Percentiles rank a stretch among this genome's conserved stretches.
phyloP scores from a whole-genome alignment of 2,797 vertebrate species.

The Lepus townsendii region DNA sequence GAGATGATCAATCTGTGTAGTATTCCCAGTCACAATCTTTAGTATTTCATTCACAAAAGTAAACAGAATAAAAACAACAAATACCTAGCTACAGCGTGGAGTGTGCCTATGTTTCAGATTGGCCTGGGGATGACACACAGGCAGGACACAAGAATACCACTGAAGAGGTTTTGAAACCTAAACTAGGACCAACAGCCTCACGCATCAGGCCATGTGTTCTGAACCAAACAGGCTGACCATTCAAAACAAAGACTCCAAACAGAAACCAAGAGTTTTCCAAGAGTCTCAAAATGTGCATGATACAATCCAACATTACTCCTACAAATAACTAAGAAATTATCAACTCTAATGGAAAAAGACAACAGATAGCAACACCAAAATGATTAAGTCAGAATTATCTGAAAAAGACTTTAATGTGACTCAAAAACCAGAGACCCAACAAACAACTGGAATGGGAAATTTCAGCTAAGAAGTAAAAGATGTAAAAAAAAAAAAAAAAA shows the following conservation, averaged over 20 bases:
- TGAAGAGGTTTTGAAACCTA: constrained; percentile 4
- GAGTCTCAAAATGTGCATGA: background rate
- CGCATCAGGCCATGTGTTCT: background rate
- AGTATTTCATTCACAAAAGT: background rate
- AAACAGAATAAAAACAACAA: background rate
- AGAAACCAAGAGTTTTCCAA: background rate
- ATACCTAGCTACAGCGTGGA: background rate
- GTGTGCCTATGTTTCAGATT: background rate
- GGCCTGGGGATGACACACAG: background rate
- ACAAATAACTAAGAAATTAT: constrained; percentile 19
- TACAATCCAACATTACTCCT: background rate
- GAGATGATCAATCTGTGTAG: background rate
- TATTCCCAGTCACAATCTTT: background rate
- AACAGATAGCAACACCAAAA: background rate
- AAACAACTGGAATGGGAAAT: background rate
- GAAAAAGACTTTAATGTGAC: background rate
- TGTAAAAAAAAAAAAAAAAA: background rate
- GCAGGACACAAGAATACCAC: background rate
- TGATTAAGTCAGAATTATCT: background rate
- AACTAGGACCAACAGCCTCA: background rate
- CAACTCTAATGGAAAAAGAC: background rate
- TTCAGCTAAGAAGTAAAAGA: constrained; percentile 11
- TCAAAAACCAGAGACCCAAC: background rate
- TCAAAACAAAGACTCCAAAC: background rate
- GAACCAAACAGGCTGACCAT: background rate